Evolutionary conservation across 1,140 invertebrate genomes (phyloP).

Genomic region (Brachionus asplanchnoidis): DNA sequence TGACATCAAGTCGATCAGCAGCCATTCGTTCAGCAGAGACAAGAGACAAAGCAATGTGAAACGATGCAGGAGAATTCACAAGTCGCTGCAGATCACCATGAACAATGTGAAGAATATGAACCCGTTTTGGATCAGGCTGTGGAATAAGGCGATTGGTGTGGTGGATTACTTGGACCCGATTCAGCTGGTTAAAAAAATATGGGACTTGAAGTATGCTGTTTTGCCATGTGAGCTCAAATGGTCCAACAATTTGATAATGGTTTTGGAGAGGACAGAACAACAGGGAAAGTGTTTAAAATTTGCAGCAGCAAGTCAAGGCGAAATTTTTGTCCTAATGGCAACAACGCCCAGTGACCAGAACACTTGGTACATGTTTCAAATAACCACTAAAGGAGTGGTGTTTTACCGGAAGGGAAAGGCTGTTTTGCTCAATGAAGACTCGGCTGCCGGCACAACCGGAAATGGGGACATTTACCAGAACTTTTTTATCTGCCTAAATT

Average conservation of each 20-base stretch:
- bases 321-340: constrained; percentile 27
- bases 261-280: neutral
- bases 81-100: neutral
- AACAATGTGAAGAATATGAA: constrained; percentile 26
- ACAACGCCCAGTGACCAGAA: constrained; percentile 35
- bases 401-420: constrained; percentile 29
- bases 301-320: constrained; percentile 15
- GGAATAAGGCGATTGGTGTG: constrained; percentile 20
- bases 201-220: constrained; percentile 32
- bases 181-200: neutral
- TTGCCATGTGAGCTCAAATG: constrained; percentile 33
- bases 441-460: constrained; percentile 22
- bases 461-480: constrained; percentile 35
- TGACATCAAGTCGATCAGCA: neutral
- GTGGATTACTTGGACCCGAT: constrained; percentile 33
- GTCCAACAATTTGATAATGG: constrained; percentile 39
- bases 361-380: constrained; percentile 40
- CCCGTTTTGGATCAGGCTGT: constrained; percentile 21
- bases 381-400: constrained; percentile 27
- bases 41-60: neutral
- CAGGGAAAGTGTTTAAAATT: constrained; percentile 32
- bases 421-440: neutral
- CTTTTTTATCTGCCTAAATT: constrained; percentile 36
- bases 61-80: neutral
- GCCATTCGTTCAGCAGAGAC: neutral